Conservation (phyloP, 1,140 invertebrate genomes). For the Scaptomyza montana region DNA sequence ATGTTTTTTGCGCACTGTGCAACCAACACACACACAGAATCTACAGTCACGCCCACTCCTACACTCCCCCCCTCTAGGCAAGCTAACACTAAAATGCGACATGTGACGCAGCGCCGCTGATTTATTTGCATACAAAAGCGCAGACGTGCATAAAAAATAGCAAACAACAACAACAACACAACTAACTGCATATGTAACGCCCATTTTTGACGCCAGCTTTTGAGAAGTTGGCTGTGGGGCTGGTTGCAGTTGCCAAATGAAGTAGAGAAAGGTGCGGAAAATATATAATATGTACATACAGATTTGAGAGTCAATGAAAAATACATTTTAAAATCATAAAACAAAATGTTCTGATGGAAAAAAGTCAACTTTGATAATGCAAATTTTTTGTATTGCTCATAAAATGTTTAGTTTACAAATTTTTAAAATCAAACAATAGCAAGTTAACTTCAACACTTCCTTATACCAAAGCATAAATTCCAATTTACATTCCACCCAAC, state of each 20-base stretch:
- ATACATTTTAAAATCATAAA: conserved; percentile 56
- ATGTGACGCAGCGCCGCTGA: conserved; percentile 76
- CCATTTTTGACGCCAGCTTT: conserved; percentile 73
- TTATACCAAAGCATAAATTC: too few relatives aligned
- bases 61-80: background rate
- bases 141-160: conserved; percentile 55
- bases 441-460: too few relatives aligned
- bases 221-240: conserved; percentile 34
- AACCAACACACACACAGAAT: conserved; percentile 20
- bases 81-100: conserved; percentile 52
- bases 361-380: background rate
- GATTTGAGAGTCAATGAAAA: conserved; percentile 44
- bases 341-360: conserved; percentile 14
- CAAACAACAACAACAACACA: conserved; percentile 28
- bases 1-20: conserved; percentile 75
- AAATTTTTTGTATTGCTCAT: too few relatives aligned
- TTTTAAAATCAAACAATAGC: too few relatives aligned
- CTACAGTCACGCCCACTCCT: background rate
- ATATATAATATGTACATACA: background rate
- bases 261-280: background rate
- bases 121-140: conserved; percentile 83
- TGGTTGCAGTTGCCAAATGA: conserved; percentile 50
- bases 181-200: conserved; percentile 52
- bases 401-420: too few relatives aligned
- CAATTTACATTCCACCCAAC: background rate